Evolutionary conservation across 2,797 vertebrate species (phyloP).

Genomic region (Alauda arvensis): DNA sequence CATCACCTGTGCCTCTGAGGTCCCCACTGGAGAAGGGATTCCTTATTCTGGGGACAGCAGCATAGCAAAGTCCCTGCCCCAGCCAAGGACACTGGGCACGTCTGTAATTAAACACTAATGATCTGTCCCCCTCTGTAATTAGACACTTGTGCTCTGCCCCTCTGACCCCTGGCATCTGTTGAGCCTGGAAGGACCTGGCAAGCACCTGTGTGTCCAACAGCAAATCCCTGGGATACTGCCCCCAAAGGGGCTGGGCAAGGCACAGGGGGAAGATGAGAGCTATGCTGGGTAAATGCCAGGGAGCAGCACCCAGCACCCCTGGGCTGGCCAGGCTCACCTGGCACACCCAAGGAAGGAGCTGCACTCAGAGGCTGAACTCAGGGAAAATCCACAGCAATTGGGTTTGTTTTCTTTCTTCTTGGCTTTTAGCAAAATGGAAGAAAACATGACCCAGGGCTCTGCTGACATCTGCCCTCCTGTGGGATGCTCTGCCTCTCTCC

Average conservation of each 20-base stretch:
- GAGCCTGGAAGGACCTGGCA: neutral
- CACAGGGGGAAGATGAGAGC: neutral
- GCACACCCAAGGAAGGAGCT: neutral
- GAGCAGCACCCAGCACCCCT: neutral
- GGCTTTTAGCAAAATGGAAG: neutral
- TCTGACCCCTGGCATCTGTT: neutral
- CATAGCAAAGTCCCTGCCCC: fast-evolving
- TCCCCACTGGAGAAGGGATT: fast-evolving
- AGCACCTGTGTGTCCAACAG: neutral
- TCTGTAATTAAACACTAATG: neutral
- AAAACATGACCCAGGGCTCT: neutral
- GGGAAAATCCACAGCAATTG: neutral
- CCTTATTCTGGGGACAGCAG: neutral
- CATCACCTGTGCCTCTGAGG: neutral
- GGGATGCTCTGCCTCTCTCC: neutral
- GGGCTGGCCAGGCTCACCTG: neutral
- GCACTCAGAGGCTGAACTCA: neutral
- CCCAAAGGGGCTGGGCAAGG: neutral
- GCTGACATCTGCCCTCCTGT: neutral
- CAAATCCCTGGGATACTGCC: neutral
- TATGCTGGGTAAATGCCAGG: neutral
- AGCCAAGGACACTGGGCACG: neutral
- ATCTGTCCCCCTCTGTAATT: neutral
- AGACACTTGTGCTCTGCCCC: neutral
- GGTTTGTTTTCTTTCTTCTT: neutral